These are phyloP conservation scores for Apamea crenata DNA, from an alignment of 2,888 invertebrate genomes.

Conservation along the genomic window DNA sequence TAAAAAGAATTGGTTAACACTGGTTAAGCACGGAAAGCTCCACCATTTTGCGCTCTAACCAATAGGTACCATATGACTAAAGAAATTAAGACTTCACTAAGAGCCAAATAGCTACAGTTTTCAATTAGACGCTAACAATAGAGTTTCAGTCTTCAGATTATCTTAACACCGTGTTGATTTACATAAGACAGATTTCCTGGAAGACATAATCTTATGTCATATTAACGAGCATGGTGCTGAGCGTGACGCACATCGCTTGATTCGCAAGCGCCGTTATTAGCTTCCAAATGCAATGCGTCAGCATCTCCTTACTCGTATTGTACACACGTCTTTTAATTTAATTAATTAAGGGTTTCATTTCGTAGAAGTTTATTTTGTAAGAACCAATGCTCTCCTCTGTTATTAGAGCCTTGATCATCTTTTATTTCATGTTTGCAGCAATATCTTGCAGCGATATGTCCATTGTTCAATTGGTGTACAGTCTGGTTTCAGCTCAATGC, in stretches of 20 bases:
- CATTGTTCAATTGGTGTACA: background rate
- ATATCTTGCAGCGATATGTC: background rate
- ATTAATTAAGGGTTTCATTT: background rate
- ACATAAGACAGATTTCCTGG: constrained; percentile 19
- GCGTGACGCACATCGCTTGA: constrained; percentile 35
- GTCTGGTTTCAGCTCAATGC: background rate
- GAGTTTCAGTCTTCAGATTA: background rate
- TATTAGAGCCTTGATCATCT: background rate
- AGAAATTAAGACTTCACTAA: background rate
- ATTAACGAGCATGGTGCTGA: constrained; percentile 14
- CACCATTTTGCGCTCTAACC: background rate
- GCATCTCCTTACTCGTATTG: constrained; percentile 14
- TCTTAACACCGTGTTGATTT: background rate
- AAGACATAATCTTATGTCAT: constrained; percentile 27
- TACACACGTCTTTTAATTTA: constrained; percentile 6
- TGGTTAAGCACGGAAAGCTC: constrained; percentile 4
- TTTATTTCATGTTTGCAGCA: background rate
- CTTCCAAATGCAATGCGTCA: constrained; percentile 34
- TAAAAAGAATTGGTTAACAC: background rate
- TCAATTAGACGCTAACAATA: background rate
- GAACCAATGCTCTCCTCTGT: background rate
- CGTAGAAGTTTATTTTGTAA: background rate
- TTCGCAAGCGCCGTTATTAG: constrained; percentile 34
- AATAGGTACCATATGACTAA: background rate
- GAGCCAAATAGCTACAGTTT: background rate